Conservation (phyloP, 2,888 invertebrate genomes). For the Tanytarsus gracilentus region DNA sequence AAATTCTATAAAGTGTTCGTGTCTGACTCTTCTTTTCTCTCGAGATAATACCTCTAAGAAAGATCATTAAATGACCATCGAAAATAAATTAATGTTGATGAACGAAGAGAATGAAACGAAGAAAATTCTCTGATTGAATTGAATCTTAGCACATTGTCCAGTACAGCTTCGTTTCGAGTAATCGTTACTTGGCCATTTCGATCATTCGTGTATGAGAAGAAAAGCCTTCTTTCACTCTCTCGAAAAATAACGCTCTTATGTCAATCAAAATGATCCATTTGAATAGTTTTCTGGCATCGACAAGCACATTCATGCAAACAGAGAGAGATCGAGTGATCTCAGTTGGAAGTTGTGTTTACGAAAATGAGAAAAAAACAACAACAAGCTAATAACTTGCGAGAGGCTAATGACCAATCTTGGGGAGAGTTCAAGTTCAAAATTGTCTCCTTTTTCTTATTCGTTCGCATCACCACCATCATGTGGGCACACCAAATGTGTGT, state of each 20-base stretch:
- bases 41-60: neutral
- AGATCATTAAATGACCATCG: slow-evolving; percentile 13
- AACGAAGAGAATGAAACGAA: neutral
- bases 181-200: too few relatives aligned
- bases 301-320: neutral
- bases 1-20: too few relatives aligned
- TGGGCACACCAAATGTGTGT: too few relatives aligned
- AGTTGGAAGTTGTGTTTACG: too few relatives aligned
- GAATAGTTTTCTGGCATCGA: neutral
- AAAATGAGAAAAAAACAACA: too few relatives aligned
- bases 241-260: neutral
- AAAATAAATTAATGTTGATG: slow-evolving; percentile 15
- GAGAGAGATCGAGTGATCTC: slow-evolving; percentile 4
- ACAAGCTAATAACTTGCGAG: neutral
- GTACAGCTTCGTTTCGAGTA: too few relatives aligned
- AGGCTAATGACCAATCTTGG: slow-evolving; percentile 4
- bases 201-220: too few relatives aligned
- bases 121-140: slow-evolving; percentile 23
- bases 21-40: too few relatives aligned
- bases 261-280: slow-evolving; percentile 18
- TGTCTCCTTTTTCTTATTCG: neutral
- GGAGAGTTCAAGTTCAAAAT: slow-evolving; percentile 11
- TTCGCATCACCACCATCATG: slow-evolving; percentile 4
- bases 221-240: too few relatives aligned
- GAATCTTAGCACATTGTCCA: slow-evolving; percentile 9